phyloP scores from a whole-genome alignment of 2,888 invertebrate genomes.

The Cloeon dipterum region DNA sequence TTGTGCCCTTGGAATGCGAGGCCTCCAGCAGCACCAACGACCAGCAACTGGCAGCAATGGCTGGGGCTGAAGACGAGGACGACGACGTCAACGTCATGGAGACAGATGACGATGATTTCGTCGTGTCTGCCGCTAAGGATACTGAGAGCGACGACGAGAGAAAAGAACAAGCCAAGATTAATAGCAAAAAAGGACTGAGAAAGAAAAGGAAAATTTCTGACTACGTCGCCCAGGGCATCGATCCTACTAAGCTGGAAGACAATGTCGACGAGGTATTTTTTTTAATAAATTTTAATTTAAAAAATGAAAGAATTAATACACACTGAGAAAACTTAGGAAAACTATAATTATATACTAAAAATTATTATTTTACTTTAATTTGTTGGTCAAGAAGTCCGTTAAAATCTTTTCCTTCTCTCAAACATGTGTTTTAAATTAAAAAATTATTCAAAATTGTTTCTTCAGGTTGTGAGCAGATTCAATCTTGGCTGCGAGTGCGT shows the following conservation, averaged over 20 bases:
- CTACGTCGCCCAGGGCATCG: slow-evolving; percentile 26
- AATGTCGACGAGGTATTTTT: slow-evolving; percentile 22
- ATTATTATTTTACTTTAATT: too few species aligned
- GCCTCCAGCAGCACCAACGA: neutral
- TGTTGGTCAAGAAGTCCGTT: too few species aligned
- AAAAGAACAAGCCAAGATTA: slow-evolving; percentile 18
- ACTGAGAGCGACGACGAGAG: slow-evolving; percentile 3
- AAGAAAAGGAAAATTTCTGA: slow-evolving; percentile 16
- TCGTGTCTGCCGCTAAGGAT: slow-evolving; percentile 4
- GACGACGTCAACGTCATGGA: too few species aligned
- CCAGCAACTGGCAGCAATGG: neutral
- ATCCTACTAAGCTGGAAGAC: slow-evolving; percentile 42
- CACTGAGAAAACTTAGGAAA: too few species aligned
- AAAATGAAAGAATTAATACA: slow-evolving; percentile 5
- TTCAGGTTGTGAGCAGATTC: slow-evolving; percentile 45
- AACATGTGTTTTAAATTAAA: too few species aligned
- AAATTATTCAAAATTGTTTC: too few species aligned
- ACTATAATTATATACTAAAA: too few species aligned
- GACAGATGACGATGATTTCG: too few species aligned
- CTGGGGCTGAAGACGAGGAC: too few species aligned
- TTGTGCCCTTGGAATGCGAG: neutral
- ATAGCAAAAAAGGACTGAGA: slow-evolving; percentile 25
- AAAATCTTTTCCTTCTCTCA: too few species aligned
- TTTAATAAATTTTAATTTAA: slow-evolving; percentile 5
- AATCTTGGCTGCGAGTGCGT: slow-evolving; percentile 53